Conservation (phyloP, 23 tunicate species). For the Trididemnum miniatum region DNA sequence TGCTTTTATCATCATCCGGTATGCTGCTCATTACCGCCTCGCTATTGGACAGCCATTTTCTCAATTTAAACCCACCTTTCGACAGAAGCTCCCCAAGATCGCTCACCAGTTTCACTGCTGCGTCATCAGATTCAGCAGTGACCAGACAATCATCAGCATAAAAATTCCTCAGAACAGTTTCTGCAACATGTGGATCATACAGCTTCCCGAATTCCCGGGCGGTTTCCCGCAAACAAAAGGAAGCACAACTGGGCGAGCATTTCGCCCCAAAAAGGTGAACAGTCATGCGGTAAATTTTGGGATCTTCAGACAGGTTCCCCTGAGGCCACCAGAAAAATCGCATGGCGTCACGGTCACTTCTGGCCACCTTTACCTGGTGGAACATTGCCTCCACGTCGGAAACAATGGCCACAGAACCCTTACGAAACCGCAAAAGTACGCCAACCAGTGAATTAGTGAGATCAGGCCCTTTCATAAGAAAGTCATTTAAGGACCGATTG, state of each 20-base stretch:
- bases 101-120: neutral
- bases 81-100: neutral
- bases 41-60: too few relatives aligned
- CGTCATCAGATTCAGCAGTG: neutral
- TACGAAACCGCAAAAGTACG: neutral
- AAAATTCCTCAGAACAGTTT: neutral
- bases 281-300: too few relatives aligned
- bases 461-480: neutral
- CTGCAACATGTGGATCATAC: neutral
- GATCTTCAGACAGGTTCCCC: neutral
- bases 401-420: neutral
- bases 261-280: too few relatives aligned
- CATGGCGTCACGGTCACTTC: neutral
- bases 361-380: too few relatives aligned
- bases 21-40: too few relatives aligned
- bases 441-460: neutral
- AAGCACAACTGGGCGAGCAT: too few relatives aligned
- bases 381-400: neutral
- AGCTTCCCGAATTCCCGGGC: conserved; percentile 3
- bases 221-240: neutral
- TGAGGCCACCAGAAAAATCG: neutral
- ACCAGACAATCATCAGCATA: neutral
- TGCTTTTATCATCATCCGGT: too few relatives aligned
- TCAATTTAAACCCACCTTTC: neutral
- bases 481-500: neutral